Conservation (phyloP, 2,888 invertebrate species). For the Arrhopalites spinosus region DNA sequence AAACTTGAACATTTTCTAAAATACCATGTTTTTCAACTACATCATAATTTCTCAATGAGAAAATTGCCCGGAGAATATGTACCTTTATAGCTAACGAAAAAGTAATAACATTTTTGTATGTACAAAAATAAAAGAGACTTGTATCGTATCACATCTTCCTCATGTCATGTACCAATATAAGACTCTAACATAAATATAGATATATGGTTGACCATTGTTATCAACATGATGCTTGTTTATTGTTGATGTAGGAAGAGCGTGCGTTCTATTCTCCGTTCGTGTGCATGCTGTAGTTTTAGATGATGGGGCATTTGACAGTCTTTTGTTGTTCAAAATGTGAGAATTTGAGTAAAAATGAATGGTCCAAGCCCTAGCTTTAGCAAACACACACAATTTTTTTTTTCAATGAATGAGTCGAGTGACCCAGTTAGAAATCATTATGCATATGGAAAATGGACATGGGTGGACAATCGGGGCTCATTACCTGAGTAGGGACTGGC, state of each 20-base stretch:
- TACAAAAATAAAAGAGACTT: too few relatives aligned
- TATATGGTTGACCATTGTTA: too few relatives aligned
- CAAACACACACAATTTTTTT: too few relatives aligned
- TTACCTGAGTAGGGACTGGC: too few relatives aligned
- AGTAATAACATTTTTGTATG: too few relatives aligned
- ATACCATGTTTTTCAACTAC: background rate
- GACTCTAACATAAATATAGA: too few relatives aligned
- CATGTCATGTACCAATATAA: too few relatives aligned
- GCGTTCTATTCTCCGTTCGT: constrained; percentile 14
- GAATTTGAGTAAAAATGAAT: constrained; percentile 2
- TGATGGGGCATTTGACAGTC: background rate
- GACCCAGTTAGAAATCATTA: background rate
- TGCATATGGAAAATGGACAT: background rate
- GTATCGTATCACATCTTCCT: too few relatives aligned
- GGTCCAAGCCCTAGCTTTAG: background rate
- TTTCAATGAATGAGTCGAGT: background rate
- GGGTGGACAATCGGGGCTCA: background rate
- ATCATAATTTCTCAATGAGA: background rate
- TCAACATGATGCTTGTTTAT: background rate
- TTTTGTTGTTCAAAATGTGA: constrained; percentile 11
- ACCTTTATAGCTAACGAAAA: too few relatives aligned
- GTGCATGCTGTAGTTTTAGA: constrained; percentile 3
- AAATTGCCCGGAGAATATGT: too few relatives aligned
- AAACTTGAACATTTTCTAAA: background rate
- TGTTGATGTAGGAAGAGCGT: constrained; percentile 2